Conservation (phyloP, 2,888 invertebrate species). For the Anarsia innoxiella region DNA sequence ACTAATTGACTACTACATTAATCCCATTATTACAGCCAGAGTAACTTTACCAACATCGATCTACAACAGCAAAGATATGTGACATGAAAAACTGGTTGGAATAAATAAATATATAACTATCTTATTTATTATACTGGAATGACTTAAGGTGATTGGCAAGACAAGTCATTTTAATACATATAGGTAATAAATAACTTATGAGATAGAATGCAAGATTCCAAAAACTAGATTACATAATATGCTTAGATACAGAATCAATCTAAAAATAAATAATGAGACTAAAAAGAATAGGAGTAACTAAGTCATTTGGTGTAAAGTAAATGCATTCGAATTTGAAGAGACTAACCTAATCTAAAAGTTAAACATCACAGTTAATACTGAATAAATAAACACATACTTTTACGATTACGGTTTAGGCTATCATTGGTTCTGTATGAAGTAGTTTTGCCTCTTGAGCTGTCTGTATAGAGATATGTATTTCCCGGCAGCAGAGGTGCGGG, state of each 20-base stretch:
- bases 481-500: conserved; percentile 86
- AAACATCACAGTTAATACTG: conserved; percentile 72
- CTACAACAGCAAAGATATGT: conserved; percentile 22
- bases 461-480: conserved; percentile 90
- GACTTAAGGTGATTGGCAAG: conserved; percentile 30
- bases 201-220: neutral
- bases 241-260: conserved; percentile 11
- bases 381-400: conserved; percentile 53
- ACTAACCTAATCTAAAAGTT: conserved; percentile 55
- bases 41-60: conserved; percentile 9
- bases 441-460: conserved; percentile 75
- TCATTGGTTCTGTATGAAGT: conserved; percentile 66
- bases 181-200: conserved; percentile 5
- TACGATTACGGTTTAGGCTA: conserved; percentile 32
- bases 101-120: conserved; percentile 5
- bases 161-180: conserved; percentile 24
- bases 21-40: conserved; percentile 31
- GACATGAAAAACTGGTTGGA: conserved; percentile 13
- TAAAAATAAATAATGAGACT: conserved; percentile 16
- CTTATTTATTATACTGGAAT: conserved; percentile 11
- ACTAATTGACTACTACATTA: conserved; percentile 35
- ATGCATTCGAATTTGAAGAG: conserved; percentile 59
- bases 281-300: conserved; percentile 31
- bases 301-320: conserved; percentile 65
- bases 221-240: conserved; percentile 3